phyloP scores from a whole-genome alignment of 2,888 invertebrate genomes.

The Philereme transversata region DNA sequence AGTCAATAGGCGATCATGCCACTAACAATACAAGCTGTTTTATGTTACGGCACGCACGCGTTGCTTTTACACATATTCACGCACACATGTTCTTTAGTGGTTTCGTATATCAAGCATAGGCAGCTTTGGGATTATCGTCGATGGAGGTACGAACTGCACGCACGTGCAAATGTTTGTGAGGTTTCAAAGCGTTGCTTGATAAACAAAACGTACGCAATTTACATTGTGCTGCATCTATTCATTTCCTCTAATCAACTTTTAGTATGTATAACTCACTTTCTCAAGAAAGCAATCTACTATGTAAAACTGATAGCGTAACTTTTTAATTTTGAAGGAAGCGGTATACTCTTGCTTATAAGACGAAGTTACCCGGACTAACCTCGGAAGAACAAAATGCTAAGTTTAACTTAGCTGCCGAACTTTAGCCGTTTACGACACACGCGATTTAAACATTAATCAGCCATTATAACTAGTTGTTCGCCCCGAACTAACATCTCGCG shows the following conservation, averaged over 20 bases:
- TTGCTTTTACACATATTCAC: slow-evolving; percentile 48
- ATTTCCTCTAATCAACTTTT: background rate
- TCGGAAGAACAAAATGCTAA: slow-evolving; percentile 42
- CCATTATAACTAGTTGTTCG: no score
- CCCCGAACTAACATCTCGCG: no score
- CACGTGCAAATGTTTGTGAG: slow-evolving; percentile 35
- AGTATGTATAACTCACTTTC: background rate
- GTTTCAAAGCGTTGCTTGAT: slow-evolving; percentile 21
- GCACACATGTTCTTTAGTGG: slow-evolving; percentile 29
- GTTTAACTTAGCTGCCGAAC: slow-evolving; percentile 47
- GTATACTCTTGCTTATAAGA: slow-evolving; percentile 6
- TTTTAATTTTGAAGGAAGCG: slow-evolving; percentile 5
- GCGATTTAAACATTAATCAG: slow-evolving; percentile 50
- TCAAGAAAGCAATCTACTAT: background rate
- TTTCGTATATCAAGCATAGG: slow-evolving; percentile 31
- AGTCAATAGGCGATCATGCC: slow-evolving; percentile 65
- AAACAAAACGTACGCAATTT: slow-evolving; percentile 7
- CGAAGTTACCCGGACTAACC: slow-evolving; percentile 36
- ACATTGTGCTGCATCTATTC: background rate
- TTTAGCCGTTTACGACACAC: slow-evolving; percentile 48
- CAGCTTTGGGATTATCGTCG: slow-evolving; percentile 33
- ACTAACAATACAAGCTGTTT: slow-evolving; percentile 77
- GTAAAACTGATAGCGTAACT: background rate
- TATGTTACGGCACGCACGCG: slow-evolving; percentile 75
- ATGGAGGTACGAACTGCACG: slow-evolving; percentile 29